phyloP scores from a whole-genome alignment of 2,888 invertebrate species.

The Oscheius sp. region DNA sequence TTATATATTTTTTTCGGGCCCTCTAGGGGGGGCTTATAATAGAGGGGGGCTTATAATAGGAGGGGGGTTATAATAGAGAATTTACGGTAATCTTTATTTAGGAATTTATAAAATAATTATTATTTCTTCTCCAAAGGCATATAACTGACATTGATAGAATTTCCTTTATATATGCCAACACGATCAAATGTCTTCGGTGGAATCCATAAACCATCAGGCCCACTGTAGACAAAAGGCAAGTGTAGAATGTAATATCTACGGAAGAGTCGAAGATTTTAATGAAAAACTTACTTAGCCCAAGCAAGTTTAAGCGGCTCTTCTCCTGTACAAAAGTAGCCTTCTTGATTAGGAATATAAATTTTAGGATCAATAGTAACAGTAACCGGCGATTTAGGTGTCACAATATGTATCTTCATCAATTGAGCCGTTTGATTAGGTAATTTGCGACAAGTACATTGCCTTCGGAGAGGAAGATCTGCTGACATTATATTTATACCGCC shows the following conservation, averaged over 20 bases:
- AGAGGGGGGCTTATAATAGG: no score
- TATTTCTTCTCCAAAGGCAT: constrained; percentile 39
- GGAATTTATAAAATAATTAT: not conserved
- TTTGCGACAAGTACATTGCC: constrained; percentile 84
- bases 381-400: constrained; percentile 90
- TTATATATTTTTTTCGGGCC: no score
- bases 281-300: constrained; percentile 52
- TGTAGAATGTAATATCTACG: constrained; percentile 64
- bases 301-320: constrained; percentile 57
- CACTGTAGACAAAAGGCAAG: constrained; percentile 59
- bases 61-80: no score
- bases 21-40: no score
- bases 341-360: constrained; percentile 40
- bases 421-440: constrained; percentile 45
- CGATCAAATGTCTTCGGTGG: constrained; percentile 37
- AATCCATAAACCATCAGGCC: constrained; percentile 51
- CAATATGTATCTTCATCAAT: constrained; percentile 81
- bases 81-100: no score
- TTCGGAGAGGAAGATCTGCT: constrained; percentile 88
- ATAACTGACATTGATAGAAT: constrained; percentile 43
- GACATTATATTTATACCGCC: constrained; percentile 9
- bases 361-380: constrained; percentile 86
- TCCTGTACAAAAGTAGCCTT: constrained; percentile 57
- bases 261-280: not conserved
- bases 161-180: constrained; percentile 38